These are phyloP conservation scores for Martes flavigula DNA, from an alignment of 2,797 vertebrate genomes.

Conservation along the genomic window DNA sequence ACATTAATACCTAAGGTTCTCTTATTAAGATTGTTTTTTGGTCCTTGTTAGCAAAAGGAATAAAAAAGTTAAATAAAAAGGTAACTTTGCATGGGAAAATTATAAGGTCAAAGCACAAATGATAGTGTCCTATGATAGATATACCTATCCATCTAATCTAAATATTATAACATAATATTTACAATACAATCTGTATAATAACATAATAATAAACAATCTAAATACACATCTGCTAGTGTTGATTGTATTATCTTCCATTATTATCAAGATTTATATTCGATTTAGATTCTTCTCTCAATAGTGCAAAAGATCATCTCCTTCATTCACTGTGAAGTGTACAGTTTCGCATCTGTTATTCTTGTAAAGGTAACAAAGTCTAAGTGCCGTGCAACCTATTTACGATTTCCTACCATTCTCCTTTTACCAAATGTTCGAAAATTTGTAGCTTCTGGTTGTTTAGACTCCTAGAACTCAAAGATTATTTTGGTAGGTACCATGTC, in stretches of 20 bases:
- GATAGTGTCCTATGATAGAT: not conserved
- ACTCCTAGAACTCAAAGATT: not conserved
- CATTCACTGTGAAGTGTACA: not conserved
- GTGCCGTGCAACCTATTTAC: not conserved
- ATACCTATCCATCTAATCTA: too few relatives aligned
- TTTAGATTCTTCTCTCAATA: not conserved
- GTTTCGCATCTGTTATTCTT: not conserved
- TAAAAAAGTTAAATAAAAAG: not conserved
- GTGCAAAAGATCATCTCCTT: not conserved
- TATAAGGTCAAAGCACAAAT: not conserved
- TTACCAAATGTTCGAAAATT: conserved; percentile 9
- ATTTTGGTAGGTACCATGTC: not conserved
- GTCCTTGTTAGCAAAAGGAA: not conserved
- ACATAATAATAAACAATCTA: not conserved
- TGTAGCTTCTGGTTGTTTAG: not conserved
- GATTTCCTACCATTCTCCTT: not conserved
- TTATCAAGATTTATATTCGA: not conserved
- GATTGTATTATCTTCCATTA: not conserved
- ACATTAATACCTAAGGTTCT: not conserved
- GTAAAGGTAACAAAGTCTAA: conserved; percentile 1
- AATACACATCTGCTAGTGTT: not conserved
- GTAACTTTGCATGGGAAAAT: not conserved
- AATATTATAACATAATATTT: too few relatives aligned
- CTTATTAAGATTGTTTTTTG: not conserved
- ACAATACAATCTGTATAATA: too few relatives aligned